Evolutionary conservation across 2,888 invertebrate species (phyloP).

Genomic region (Sinohyriopsis cumingii): DNA sequence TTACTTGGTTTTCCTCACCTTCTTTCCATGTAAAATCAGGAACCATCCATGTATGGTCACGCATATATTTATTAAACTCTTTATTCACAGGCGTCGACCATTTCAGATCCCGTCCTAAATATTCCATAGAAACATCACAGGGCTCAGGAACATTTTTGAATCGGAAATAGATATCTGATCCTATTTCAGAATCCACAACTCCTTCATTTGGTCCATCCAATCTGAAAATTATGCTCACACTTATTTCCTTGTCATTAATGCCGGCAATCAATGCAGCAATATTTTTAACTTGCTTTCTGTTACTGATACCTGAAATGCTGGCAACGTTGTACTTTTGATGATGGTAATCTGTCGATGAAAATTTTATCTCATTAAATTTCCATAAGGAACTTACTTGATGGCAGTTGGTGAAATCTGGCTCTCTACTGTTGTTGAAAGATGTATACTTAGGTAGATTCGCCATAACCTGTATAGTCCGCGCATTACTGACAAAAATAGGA

Average conservation of each 20-base stretch:
- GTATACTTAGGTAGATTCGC: conserved; percentile 47
- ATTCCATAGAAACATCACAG: conserved; percentile 21
- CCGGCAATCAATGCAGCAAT: background rate
- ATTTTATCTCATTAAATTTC: conserved; percentile 23
- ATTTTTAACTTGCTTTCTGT: background rate
- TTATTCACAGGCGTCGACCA: conserved; percentile 16
- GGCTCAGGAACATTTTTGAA: conserved; percentile 1
- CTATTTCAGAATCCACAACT: conserved; percentile 47
- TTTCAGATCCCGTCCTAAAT: conserved; percentile 19
- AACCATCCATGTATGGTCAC: conserved; percentile 21
- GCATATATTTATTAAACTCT: conserved; percentile 11
- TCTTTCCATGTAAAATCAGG: conserved; percentile 47
- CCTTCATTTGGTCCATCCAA: conserved; percentile 38
- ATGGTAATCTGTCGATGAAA: background rate
- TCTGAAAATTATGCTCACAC: conserved; percentile 18
- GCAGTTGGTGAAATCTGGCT: conserved; percentile 35
- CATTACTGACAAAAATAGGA: conserved; percentile 38
- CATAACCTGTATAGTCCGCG: conserved; percentile 34
- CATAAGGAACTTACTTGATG: conserved; percentile 29
- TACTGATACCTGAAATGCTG: background rate
- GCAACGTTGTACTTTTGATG: too few species aligned
- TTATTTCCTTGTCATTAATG: conserved; percentile 4
- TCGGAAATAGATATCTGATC: conserved; percentile 25
- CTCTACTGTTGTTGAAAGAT: conserved; percentile 41
- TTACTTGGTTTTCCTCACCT: conserved; percentile 29